phyloP scores from a whole-genome alignment of 2,113 vertebrate genomes.

The Acanthochromis polyacanthus region DNA sequence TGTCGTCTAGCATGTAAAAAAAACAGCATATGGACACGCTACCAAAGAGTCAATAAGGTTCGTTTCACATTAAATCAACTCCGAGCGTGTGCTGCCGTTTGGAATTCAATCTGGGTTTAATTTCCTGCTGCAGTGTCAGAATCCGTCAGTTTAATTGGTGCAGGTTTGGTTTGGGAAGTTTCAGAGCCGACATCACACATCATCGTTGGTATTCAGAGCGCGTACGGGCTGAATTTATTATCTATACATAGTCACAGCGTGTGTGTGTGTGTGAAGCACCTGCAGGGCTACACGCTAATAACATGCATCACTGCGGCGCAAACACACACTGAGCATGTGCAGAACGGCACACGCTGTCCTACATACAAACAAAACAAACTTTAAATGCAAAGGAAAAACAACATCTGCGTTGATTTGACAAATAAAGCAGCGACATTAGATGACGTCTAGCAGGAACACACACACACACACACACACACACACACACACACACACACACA shows the following conservation, averaged over 20 bases:
- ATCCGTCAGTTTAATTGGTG: not conserved
- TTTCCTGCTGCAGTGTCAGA: not conserved
- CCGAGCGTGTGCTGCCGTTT: not conserved
- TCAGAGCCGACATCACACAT: too few relatives aligned
- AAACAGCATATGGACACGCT: too few relatives aligned
- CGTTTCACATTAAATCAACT: too few relatives aligned
- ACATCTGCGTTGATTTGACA: not conserved
- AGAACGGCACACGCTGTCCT: not conserved
- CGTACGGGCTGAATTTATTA: not conserved
- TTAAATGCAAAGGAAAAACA: not conserved
- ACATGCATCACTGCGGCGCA: constrained; percentile 21
- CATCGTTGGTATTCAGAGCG: too few relatives aligned
- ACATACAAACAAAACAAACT: constrained; percentile 14
- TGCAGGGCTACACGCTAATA: constrained; percentile 30
- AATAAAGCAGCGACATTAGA: too few relatives aligned
- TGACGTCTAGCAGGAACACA: not conserved
- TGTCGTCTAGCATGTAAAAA: too few relatives aligned
- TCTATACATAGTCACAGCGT: constrained; percentile 19
- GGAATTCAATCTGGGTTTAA: not conserved
- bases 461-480: constrained; percentile 34
- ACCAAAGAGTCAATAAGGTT: too few relatives aligned
- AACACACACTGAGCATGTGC: constrained; percentile 2
- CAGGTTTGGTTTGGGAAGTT: not conserved
- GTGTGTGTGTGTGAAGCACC: not conserved
- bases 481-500: constrained; percentile 6